Conservation (phyloP, 2,113 vertebrate genomes). For the Pogona vitticeps region DNA sequence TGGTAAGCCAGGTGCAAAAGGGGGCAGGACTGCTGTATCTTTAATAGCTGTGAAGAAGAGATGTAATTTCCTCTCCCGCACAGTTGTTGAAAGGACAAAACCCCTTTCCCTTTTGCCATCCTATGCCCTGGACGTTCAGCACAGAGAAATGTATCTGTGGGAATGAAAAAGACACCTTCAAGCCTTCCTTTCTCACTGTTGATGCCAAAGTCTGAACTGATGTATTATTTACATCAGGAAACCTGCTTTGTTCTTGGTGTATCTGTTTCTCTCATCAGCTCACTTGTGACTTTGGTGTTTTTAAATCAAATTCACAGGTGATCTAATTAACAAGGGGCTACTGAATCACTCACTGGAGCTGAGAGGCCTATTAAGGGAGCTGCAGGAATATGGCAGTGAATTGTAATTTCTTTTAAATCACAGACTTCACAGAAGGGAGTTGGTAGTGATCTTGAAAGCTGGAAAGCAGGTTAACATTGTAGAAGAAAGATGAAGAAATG, state of each 20-base stretch:
- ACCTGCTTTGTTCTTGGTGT: not conserved
- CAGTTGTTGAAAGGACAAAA: too few relatives aligned
- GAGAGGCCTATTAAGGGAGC: accelerated
- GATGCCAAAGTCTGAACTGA: constrained; percentile 5
- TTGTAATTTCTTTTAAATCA: not conserved
- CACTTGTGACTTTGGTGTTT: constrained; percentile 15
- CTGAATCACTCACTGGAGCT: not conserved
- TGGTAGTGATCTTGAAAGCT: not conserved
- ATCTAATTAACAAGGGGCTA: constrained; percentile 2
- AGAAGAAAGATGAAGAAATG: not conserved
- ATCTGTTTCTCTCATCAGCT: not conserved
- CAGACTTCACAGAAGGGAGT: not conserved
- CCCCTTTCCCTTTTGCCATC: too few relatives aligned
- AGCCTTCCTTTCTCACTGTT: constrained; percentile 4
- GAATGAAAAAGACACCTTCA: constrained; percentile 13
- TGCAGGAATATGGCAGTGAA: not conserved
- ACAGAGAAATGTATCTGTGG: not conserved
- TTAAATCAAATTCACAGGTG: constrained; percentile 14
- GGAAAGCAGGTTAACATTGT: not conserved
- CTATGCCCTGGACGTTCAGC: not conserved
- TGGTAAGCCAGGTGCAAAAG: too few relatives aligned
- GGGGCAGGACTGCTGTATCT: too few relatives aligned
- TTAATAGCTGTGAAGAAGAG: too few relatives aligned
- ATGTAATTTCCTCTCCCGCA: too few relatives aligned
- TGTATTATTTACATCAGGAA: not conserved